phyloP scores from a whole-genome alignment of 2,797 vertebrate species.

The Scarus forsteni region DNA sequence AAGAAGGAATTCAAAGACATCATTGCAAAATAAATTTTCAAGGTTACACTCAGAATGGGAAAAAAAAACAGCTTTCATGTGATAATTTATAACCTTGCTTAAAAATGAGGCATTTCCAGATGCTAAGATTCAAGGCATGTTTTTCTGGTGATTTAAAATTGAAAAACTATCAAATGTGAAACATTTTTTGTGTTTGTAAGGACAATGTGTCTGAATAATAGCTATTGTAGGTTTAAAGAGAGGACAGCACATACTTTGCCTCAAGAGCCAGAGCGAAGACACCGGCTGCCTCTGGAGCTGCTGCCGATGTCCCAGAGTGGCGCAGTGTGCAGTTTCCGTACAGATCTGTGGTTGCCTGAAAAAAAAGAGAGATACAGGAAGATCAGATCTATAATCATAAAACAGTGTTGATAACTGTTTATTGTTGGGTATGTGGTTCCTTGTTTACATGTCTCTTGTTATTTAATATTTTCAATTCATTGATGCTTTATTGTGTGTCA shows the following conservation, averaged over 20 bases:
- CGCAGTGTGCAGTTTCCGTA: slow-evolving; percentile 98
- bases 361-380: slow-evolving; percentile 57
- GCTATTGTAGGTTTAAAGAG: slow-evolving; percentile 28
- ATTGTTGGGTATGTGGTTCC: no score
- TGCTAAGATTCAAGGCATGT: neutral
- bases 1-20: slow-evolving; percentile 6
- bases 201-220: slow-evolving; percentile 18
- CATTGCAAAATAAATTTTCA: slow-evolving; percentile 1
- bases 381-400: neutral
- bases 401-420: no score
- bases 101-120: neutral
- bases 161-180: neutral
- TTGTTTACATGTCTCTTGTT: no score
- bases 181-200: slow-evolving; percentile 14
- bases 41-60: neutral
- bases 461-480: no score
- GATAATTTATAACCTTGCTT: slow-evolving; percentile 1
- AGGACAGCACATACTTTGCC: slow-evolving; percentile 91
- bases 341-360: slow-evolving; percentile 97
- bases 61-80: neutral
- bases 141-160: slow-evolving; percentile 9
- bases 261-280: slow-evolving; percentile 97
- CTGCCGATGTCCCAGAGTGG: slow-evolving; percentile 98
- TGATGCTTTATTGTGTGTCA: no score
- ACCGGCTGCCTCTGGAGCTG: slow-evolving; percentile 97